A percentile compares a stretch with the other conserved stretches of the same genome.
Evolutionary conservation across 1,140 invertebrate genomes (phyloP).

Genomic region (Formica exsecta): DNA sequence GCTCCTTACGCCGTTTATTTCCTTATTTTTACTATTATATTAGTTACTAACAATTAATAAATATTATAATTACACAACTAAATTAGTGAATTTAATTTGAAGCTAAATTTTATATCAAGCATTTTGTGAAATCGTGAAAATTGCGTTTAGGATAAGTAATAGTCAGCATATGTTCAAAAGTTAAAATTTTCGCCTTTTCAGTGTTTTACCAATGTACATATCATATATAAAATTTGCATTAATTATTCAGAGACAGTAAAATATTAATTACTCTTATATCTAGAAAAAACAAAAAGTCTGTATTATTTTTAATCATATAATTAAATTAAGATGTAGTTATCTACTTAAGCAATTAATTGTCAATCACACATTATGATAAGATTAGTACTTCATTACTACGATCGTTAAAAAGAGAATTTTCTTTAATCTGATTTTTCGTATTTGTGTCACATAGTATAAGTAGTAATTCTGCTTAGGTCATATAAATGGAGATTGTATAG

Average conservation of each 20-base stretch:
- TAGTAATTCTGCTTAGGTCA: conserved; percentile 39
- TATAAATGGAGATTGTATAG: conserved; percentile 30
- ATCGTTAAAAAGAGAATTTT: conserved; percentile 32
- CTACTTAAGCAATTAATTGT: background rate
- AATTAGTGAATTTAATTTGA: too few relatives aligned
- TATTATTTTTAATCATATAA: background rate
- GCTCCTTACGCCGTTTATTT: too few relatives aligned
- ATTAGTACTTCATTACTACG: background rate
- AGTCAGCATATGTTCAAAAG: background rate
- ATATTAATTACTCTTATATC: background rate
- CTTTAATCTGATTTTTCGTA: conserved; percentile 43
- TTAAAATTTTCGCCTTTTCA: background rate
- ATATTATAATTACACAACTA: too few relatives aligned
- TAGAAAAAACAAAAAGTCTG: conserved; percentile 3
- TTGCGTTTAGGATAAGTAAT: too few relatives aligned
- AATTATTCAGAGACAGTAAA: background rate
- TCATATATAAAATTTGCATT: too few relatives aligned
- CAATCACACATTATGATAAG: background rate
- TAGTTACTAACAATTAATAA: too few relatives aligned
- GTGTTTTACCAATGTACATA: background rate
- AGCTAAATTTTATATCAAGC: too few relatives aligned
- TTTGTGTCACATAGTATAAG: conserved; percentile 21
- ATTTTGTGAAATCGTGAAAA: too few relatives aligned
- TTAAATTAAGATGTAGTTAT: conserved; percentile 21
- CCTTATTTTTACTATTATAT: too few relatives aligned